These are phyloP conservation scores for Oenanthe oenanthe DNA, from an alignment of 2,113 vertebrate genomes.

Conservation along the genomic window DNA sequence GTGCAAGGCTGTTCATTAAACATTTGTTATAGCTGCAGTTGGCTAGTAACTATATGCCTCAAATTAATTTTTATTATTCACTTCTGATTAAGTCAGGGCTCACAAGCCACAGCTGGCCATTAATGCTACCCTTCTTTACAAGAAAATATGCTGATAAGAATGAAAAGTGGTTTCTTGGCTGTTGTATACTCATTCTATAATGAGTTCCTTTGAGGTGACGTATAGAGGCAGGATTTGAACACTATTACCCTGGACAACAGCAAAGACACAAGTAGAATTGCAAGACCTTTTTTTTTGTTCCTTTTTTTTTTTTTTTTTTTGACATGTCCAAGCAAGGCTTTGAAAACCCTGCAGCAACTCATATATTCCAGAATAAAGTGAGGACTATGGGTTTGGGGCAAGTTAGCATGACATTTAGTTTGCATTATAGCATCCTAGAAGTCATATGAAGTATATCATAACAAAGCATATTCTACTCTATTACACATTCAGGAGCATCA, in stretches of 20 bases:
- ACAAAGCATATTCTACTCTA: constrained; percentile 1
- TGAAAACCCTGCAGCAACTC: neutral
- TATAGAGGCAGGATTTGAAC: neutral
- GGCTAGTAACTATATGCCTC: constrained; percentile 5
- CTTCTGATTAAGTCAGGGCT: constrained; percentile 12
- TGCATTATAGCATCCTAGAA: constrained; percentile 4
- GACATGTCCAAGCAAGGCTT: neutral
- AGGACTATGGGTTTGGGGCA: neutral
- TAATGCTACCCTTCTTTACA: constrained; percentile 20
- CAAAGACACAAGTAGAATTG: neutral
- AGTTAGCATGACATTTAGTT: constrained; percentile 28
- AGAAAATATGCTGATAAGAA: constrained; percentile 55
- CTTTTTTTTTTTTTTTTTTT: neutral
- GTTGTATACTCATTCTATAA: constrained; percentile 27
- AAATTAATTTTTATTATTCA: constrained; percentile 43
- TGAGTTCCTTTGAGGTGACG: constrained; percentile 17
- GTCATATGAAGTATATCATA: neutral
- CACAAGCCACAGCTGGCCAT: constrained; percentile 54
- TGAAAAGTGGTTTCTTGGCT: constrained; percentile 52
- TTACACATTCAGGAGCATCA: constrained; percentile 13
- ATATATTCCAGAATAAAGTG: constrained; percentile 3
- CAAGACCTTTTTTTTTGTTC: neutral
- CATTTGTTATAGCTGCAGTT: neutral
- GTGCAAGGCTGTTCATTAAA: neutral
- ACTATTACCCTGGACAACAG: neutral